These are phyloP conservation scores for Aphelinus atriplicis DNA, from an alignment of 1,140 invertebrate genomes.

Conservation along the genomic window DNA sequence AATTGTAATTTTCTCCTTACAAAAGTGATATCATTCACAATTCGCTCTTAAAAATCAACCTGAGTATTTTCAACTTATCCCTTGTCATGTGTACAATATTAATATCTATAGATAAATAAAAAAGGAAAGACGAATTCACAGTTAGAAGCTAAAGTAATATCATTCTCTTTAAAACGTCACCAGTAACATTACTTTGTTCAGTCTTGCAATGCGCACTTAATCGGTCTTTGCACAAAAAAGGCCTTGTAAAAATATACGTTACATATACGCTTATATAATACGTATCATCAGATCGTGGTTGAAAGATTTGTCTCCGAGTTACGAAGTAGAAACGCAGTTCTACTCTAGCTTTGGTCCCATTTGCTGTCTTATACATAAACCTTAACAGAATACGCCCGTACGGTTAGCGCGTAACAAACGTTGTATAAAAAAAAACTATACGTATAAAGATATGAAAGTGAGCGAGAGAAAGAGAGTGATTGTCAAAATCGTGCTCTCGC, in stretches of 20 bases:
- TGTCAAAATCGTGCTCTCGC: slow-evolving; percentile 9
- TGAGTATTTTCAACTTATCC: slow-evolving; percentile 28
- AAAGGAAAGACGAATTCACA: slow-evolving; percentile 22
- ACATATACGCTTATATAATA: too few relatives aligned
- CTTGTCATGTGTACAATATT: slow-evolving; percentile 1
- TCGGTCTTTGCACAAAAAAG: slow-evolving; percentile 13
- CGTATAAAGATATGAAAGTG: too few relatives aligned
- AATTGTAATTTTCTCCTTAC: too few relatives aligned
- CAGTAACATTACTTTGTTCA: slow-evolving; percentile 19
- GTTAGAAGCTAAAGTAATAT: slow-evolving; percentile 17
- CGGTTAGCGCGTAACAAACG: too few relatives aligned
- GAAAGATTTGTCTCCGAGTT: too few relatives aligned
- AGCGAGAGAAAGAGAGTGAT: background rate
- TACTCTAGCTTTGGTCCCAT: slow-evolving; percentile 23
- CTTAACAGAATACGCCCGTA: too few relatives aligned
- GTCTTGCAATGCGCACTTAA: slow-evolving; percentile 31
- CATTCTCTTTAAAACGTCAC: slow-evolving; percentile 3
- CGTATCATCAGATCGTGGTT: too few relatives aligned
- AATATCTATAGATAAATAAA: background rate
- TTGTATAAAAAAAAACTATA: too few relatives aligned
- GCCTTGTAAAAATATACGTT: slow-evolving; percentile 9
- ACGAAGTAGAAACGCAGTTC: too few relatives aligned
- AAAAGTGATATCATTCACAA: too few relatives aligned
- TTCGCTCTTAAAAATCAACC: background rate
- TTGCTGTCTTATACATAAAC: too few relatives aligned